Base-by-base conservation (phyloP, 2,888 invertebrate genomes). In the Polyommatus icarus region DNA sequence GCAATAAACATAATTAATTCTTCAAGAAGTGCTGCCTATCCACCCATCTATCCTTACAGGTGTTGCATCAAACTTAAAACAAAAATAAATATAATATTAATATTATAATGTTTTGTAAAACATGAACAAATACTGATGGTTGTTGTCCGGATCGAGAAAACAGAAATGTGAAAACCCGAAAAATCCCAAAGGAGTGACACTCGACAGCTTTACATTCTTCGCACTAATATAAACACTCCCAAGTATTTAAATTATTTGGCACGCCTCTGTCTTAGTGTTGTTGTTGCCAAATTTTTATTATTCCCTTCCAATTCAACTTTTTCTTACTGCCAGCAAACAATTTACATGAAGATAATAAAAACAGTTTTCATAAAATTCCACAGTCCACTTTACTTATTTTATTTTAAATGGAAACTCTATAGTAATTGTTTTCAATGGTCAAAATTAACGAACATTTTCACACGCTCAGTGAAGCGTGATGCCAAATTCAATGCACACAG, bases 251-350 rank as follows among this genome's bases (percentile, higher is more conserved):
- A 32, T 67, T 67, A 15, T 67, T 32, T 67, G 29, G 67, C 67
- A 67, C 67, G 24, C 8, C 10, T 61, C 24, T 20, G 67, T 29
- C 6, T 61, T 67, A 32, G 29, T 67, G 29, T 67, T 29, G 32
- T 67, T 67, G 67, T 67, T 67, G 67, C 67, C 29, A 67, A 29
- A 67, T 29, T 29, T 29, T 8, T 67, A 61, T 61, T 61, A 12
- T 24, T 15, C 29, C 18, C 67, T 67, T 67, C 15, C 15, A 67
- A 67, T 67, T 15, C 29, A 67, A 29, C 61, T 61, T 24, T 61
- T 24, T 61, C 61, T 24, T 24, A 61, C 20, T 7, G 10, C 12
- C 20, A 61, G 1, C 8, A 24, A 61, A 61, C 54, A 54, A 54
- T 54, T 54, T 54, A 54, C 54, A 54, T 5, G 5, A 18, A 54